Evolutionary conservation across 2,888 invertebrate genomes (phyloP), one percentile per base, ranked within the genome.

Genomic region (Aphrophora alni): DNA sequence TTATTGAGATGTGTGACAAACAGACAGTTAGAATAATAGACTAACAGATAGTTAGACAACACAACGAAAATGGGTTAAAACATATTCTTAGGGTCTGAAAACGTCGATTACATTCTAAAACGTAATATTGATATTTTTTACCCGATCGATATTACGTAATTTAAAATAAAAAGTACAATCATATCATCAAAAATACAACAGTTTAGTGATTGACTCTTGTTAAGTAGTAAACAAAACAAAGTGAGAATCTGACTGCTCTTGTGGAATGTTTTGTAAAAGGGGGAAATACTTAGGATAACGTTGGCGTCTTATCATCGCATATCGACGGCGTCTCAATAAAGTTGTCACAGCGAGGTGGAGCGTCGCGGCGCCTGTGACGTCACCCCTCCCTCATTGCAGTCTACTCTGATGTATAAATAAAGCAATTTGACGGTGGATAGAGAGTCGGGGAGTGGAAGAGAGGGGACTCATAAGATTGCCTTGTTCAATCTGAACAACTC

Each of bases 401-500:
- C 44, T 44, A 44, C 44, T 8, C 44, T 44, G 44, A 44, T 44
- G 44, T 44, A 44, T 44, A 44, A 44, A 44, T 44, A 44, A 44
- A 44, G 44, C 44, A 44, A 44, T 44, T 44, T 44, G 44, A 44
- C 44, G 44, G 44, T 33, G 33, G 33, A 33, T 33, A 33, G 33
- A n/a, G n/a, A 33, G 33, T 10, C 33, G 33, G 44, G 44, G 14
- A 14, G 8, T 59, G 5, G 59, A 21, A 59, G 59, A 33, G 21
- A 21, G 59, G 59, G 59, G 59, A 21, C 59, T n/a, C 21, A 10
- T 59, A 59, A 59, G 59, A 59, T 59, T 59, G 59, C 59, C 59
- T 59, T 59, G 59, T 59, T 59, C 59, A 59, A 59, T 59, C 59
- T 59, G 59, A 21, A 59, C 59, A 59, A 59, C 59, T 59, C 59